Evolutionary conservation across 2,888 invertebrate genomes (phyloP).

Genomic region (Agriopis leucophaearia): DNA sequence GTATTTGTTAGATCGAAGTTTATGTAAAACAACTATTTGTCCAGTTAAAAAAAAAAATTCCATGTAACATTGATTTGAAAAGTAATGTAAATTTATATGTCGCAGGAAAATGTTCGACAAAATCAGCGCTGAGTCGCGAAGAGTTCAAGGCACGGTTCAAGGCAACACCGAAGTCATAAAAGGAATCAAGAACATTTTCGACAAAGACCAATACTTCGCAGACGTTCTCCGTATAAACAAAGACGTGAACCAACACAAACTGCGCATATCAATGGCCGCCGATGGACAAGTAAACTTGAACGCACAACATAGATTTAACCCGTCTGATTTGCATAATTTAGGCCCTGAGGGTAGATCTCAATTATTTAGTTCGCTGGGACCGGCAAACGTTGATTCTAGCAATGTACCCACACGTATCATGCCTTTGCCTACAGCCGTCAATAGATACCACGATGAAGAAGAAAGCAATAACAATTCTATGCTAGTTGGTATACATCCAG

Average conservation of each 20-base stretch:
- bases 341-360: slow-evolving; percentile 68
- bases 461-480: slow-evolving; percentile 47
- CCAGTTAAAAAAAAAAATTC: too few relatives aligned
- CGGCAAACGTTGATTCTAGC: slow-evolving; percentile 56
- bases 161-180: slow-evolving; percentile 86
- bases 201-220: slow-evolving; percentile 86
- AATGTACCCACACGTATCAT: slow-evolving; percentile 70
- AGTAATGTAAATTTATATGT: slow-evolving; percentile 11
- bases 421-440: slow-evolving; percentile 56
- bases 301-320: slow-evolving; percentile 74
- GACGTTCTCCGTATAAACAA: slow-evolving; percentile 84
- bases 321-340: slow-evolving; percentile 68
- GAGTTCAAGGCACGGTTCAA: slow-evolving; percentile 75
- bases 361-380: slow-evolving; percentile 69
- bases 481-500: slow-evolving; percentile 72
- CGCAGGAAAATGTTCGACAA: slow-evolving; percentile 87
- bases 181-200: slow-evolving; percentile 79
- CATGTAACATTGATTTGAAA: too few relatives aligned
- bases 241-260: slow-evolving; percentile 80
- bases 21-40: too few relatives aligned
- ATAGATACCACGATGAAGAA: slow-evolving; percentile 59
- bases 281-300: slow-evolving; percentile 80
- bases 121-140: slow-evolving; percentile 83
- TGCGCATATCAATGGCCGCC: slow-evolving; percentile 79
- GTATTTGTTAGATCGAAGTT: too few relatives aligned